Evolutionary conservation across 2,113 vertebrate species (phyloP), one percentile per base, ranked within the genome.

Genomic region (Solenodon paradoxus): DNA sequence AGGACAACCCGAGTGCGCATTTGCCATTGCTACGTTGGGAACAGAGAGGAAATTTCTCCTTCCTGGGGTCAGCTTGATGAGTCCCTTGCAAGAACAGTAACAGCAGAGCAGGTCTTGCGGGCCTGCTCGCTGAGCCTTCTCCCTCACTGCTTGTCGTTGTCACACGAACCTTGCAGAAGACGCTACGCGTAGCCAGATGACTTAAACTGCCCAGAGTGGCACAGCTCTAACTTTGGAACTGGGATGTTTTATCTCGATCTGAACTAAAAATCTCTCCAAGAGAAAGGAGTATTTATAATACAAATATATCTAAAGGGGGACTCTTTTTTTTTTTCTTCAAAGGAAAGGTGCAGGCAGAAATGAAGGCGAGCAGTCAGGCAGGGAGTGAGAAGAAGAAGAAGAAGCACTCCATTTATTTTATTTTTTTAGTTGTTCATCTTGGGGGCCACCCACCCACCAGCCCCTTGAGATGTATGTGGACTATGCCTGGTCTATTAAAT

Each of bases 221-320:
- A 75, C 30, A 69, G n/a, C 22, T 77, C 35, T 75, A 51, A 83
- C 47, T 92, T 82, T 87, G 57, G 30, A 88, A 28, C 71, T 81
- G 22, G 80, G 22, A 35, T n/a, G 79, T 84, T 83, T 69, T 32
- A 88, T 38, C 32, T 84, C 49, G 51, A 74, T 59, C 38, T 71
- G 53, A 82, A 87, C 40, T 90, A 81, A 92, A 94, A 81, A 63
- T 49, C 19, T 95, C 83, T 82, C 61, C 22, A 77, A 59, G 30
- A 61, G 30, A 80, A 82, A 90, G 57, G 32, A 2, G 15, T 61
- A 75, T 30, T 64, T 68, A 32, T 88, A 63, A 59, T 78, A 80
- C n/a, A n/a, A n/a, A n/a, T n/a, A n/a, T n/a, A n/a, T n/a, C n/a
- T n/a, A n/a, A n/a, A n/a, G n/a, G n/a, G n/a, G n/a, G n/a, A n/a